Evolutionary conservation across 2,888 invertebrate genomes (phyloP), one percentile per base, ranked within the genome.

Genomic region (Aspidapion aeneum): DNA sequence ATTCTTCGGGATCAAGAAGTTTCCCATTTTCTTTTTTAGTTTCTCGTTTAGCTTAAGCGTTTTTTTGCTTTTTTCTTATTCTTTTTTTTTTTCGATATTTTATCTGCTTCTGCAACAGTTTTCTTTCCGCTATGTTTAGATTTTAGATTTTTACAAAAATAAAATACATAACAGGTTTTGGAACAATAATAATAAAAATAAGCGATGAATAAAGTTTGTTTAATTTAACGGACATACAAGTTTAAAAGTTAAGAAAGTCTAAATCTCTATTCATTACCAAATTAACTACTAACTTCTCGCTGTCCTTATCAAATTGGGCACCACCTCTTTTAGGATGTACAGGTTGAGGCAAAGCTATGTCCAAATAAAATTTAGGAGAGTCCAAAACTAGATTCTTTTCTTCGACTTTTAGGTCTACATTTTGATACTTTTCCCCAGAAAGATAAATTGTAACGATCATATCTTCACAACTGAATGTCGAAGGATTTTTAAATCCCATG

Each of bases 211-310:
- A n/a, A n/a, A n/a, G n/a, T n/a, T n/a, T n/a, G n/a, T n/a, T n/a
- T n/a, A n/a, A n/a, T n/a, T n/a, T n/a, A n/a, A n/a, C n/a, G n/a
- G n/a, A n/a, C n/a, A n/a, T n/a, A n/a, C n/a, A n/a, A n/a, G n/a
- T 57, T 83, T 84, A 95, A 81, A 96, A 95, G 81, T 96, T 96
- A 58, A 95, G 82, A 77, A 84, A 89, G 82, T 96, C 96, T 70
- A 91, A 87, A 77, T 96, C 95, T 62, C 96, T 84, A 64, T 85
- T 82, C 78, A 96, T 83, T 65, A 85, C 85, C 57, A 96, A 80
- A 3, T 89, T 91, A 55, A 96, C 81, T 60, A 85, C 83, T 63
- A 96, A 81, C 54, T 84, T 86, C 69, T 87, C 85, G 20, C 81
- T 80, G 9, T 86, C 85, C 1, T 82, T 74, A 73, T 93, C 88